Evolutionary conservation across 2,888 invertebrate species (phyloP).

Genomic region (Tetropium fuscum): DNA sequence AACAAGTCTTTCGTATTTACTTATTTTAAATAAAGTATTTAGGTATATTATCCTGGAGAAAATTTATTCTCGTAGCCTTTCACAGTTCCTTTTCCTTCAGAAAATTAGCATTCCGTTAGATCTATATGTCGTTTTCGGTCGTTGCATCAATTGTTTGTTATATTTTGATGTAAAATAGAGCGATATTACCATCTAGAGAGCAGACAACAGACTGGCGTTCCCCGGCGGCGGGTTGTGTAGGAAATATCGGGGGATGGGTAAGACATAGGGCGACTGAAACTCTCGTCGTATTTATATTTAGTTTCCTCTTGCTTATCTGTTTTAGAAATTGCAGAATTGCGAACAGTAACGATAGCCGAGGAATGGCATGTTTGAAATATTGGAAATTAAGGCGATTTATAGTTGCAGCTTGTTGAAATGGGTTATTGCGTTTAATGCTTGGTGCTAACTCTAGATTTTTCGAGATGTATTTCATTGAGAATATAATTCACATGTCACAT

Average conservation of each 20-base stretch:
- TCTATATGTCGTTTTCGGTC: slow-evolving; percentile 17
- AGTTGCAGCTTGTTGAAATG: slow-evolving; percentile 29
- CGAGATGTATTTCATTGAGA: too few species aligned
- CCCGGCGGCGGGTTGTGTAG: slow-evolving; percentile 28
- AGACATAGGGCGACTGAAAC: slow-evolving; percentile 34
- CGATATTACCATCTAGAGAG: slow-evolving; percentile 59
- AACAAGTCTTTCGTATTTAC: too few species aligned
- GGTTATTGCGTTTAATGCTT: slow-evolving; percentile 34
- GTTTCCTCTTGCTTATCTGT: slow-evolving; percentile 42
- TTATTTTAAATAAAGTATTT: too few species aligned
- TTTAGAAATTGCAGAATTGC: slow-evolving; percentile 38
- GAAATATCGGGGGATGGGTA: slow-evolving; percentile 28
- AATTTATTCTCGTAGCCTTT: too few species aligned
- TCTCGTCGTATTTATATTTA: slow-evolving; percentile 42
- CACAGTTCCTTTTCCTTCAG: too few species aligned
- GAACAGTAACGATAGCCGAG: slow-evolving; percentile 13
- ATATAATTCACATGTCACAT: too few species aligned
- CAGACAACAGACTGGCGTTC: slow-evolving; percentile 61
- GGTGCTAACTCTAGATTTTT: too few species aligned
- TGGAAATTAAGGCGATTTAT: slow-evolving; percentile 47
- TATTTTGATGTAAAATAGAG: slow-evolving; percentile 58
- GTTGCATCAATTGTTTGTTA: slow-evolving; percentile 54
- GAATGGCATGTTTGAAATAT: slow-evolving; percentile 44
- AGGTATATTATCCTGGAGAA: too few species aligned
- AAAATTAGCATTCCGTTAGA: slow-evolving; percentile 3